A percentile compares a stretch with the other conserved stretches of the same genome.
Conservation (phyloP, 2,797 vertebrate genomes). For the Prionace glauca region DNA sequence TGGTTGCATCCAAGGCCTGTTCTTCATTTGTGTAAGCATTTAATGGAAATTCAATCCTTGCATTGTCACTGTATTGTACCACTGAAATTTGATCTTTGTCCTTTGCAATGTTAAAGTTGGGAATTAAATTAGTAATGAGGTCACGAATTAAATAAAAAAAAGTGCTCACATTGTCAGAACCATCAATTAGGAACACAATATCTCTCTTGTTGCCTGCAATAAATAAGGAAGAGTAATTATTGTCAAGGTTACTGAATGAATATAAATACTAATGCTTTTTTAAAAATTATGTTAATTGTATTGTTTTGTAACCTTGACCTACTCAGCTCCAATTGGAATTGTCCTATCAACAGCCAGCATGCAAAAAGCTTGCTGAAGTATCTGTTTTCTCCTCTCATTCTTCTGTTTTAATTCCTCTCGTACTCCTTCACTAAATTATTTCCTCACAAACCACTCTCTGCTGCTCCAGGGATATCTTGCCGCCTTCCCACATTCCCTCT, state of each 20-base stretch:
- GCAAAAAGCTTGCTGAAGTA: neutral
- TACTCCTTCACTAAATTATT: neutral
- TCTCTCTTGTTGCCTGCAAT: conserved; percentile 35
- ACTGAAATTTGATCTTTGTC: conserved; percentile 35
- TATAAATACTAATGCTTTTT: neutral
- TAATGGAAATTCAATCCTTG: conserved; percentile 33
- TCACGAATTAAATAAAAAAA: conserved; percentile 35
- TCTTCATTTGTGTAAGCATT: conserved; percentile 19
- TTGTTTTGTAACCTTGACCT: neutral
- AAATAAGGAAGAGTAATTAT: conserved; percentile 22
- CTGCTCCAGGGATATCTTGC: neutral
- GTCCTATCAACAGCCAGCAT: neutral
- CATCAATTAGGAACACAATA: conserved; percentile 39
- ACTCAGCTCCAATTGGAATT: neutral
- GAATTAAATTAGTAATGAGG: neutral
- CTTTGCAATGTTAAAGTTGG: conserved; percentile 14
- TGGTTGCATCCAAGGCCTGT: neutral
- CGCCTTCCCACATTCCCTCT: neutral
- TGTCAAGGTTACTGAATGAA: neutral
- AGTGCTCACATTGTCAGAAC: conserved; percentile 7
- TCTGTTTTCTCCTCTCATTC: neutral
- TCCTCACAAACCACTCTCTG: neutral
- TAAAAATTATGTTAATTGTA: neutral
- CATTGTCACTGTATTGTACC: conserved; percentile 29
- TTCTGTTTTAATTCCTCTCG: neutral